Conservation (phyloP, 23 tunicate genomes). For the Halocynthia roretzi region DNA sequence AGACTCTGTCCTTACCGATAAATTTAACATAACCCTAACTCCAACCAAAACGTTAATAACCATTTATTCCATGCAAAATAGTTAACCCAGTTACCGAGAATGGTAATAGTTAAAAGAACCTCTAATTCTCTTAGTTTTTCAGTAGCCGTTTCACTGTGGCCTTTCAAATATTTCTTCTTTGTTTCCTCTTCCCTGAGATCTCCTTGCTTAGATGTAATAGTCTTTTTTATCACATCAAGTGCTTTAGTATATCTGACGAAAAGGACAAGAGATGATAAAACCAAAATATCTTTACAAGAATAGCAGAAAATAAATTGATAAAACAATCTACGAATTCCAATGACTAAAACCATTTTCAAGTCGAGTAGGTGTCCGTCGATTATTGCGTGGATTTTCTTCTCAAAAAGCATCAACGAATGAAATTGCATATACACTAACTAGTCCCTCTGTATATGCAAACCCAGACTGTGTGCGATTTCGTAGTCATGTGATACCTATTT, state of each 20-base stretch:
- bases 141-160: slow-evolving; percentile 21
- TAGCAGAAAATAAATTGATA: not conserved
- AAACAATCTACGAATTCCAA: not conserved
- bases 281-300: not conserved
- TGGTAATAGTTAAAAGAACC: not conserved
- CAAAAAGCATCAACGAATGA: too few relatives aligned
- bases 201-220: slow-evolving; percentile 38
- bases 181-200: slow-evolving; percentile 29
- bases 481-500: too few relatives aligned
- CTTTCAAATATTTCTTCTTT: slow-evolving; percentile 34
- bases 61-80: not conserved
- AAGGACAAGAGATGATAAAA: not conserved
- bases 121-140: slow-evolving; percentile 22
- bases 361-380: too few relatives aligned
- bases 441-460: too few relatives aligned
- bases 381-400: too few relatives aligned
- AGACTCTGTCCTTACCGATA: slow-evolving; percentile 12
- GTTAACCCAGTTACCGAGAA: too few relatives aligned
- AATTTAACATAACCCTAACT: not conserved
- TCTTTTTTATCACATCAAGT: slow-evolving; percentile 60
- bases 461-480: too few relatives aligned
- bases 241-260: slow-evolving; percentile 75
- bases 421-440: too few relatives aligned
- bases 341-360: too few relatives aligned
- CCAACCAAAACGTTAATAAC: not conserved